Base-by-base conservation (phyloP, 2,113 vertebrate species). In the Merops nubicus region DNA sequence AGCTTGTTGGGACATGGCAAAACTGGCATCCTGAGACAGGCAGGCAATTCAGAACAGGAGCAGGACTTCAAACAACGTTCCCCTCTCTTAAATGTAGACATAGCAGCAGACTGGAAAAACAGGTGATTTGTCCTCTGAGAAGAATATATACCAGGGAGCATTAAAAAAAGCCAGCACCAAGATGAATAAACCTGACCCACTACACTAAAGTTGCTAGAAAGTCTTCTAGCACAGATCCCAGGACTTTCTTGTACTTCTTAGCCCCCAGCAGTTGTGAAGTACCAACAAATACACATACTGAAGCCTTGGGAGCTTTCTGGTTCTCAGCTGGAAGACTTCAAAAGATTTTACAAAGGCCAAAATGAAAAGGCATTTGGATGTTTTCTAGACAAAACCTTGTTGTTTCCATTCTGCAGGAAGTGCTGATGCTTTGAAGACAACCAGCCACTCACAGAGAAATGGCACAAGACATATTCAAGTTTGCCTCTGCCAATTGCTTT, bases 381-480 rank as follows among this genome's bases (percentile, higher is more conserved):
- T 75, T 96, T 94, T 79, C 63, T 94, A 92, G 85, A 90, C 63
- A 93, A 96, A 95, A 95, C 16, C 45, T 94, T 60, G 65, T 62
- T 78, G 60, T 90, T 94, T 86, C 59, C 54, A 28, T 88, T 82
- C 65, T 77, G 76, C 83, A 93, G 91, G 88, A 93, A 93, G 64
- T 51, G 54, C 80, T 81, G 88, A 90, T 8, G 23, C 91, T 94
- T 86, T 77, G 59, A 97, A 88, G 70, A 72, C 74, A 78, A 91
- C 45, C 28, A 53, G 80, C 65, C 75, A 82, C 69, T 62, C 95
- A 81, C 78, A 82, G 85, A 75, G 88, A 94, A 88, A 89, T 4
- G 15, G 74, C 80, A 60, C 77, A 72, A 89, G 57, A 56, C 70
- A 78, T 75, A 88, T 89, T 33, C 0, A 5, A 59, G 69, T 54